Conservation (phyloP, 1,140 invertebrate genomes). For the Drosophila pandora region DNA sequence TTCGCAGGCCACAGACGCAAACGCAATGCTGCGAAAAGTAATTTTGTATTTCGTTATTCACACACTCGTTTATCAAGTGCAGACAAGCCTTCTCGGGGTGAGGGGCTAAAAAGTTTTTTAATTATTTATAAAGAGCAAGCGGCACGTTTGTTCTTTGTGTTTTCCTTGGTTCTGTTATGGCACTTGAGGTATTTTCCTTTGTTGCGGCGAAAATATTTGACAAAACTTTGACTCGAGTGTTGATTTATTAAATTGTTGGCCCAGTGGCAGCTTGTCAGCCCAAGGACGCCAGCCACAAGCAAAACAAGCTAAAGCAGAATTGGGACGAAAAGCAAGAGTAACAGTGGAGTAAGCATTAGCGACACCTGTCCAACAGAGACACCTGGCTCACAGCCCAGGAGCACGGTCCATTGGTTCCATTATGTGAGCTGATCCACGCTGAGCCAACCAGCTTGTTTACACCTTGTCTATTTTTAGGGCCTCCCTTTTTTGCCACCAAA, state of each 20-base stretch:
- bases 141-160: constrained; percentile 40
- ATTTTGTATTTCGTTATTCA: constrained; percentile 44
- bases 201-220: constrained; percentile 48
- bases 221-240: constrained; percentile 45
- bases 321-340: neutral
- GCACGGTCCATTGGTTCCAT: constrained; percentile 47
- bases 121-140: constrained; percentile 47
- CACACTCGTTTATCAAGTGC: constrained; percentile 50
- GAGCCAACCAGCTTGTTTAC: constrained; percentile 45
- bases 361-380: constrained; percentile 40
- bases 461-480: constrained; percentile 41
- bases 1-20: constrained; percentile 23
- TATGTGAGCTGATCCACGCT: constrained; percentile 41
- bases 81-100: constrained; percentile 4
- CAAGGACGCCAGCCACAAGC: constrained; percentile 8
- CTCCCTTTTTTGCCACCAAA: constrained; percentile 14
- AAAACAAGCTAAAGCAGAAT: neutral
- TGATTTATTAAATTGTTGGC: constrained; percentile 50
- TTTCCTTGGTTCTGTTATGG: constrained; percentile 18
- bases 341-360: constrained; percentile 22
- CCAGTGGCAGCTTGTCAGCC: constrained; percentile 13
- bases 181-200: constrained; percentile 36
- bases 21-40: constrained; percentile 19
- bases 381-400: constrained; percentile 15
- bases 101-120: constrained; percentile 45